A percentile compares a stretch with the other conserved stretches of the same genome.
These are phyloP conservation scores for Xestobium rufovillosum DNA, from an alignment of 2,888 invertebrate genomes.

Conservation along the genomic window DNA sequence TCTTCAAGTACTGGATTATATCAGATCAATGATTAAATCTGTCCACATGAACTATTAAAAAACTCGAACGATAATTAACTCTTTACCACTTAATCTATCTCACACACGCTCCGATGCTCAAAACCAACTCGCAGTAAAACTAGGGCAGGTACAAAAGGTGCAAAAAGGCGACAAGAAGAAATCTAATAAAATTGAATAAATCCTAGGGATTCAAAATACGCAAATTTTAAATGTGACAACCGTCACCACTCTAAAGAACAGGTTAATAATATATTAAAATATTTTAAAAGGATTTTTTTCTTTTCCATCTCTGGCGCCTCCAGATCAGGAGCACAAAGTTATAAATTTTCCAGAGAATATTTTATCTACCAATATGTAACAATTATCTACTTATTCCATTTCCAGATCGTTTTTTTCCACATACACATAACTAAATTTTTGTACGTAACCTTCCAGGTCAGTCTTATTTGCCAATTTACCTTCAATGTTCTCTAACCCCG, in stretches of 20 bases:
- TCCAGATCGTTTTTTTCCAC: conserved; percentile 9
- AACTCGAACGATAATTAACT: too few species aligned
- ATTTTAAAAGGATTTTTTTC: conserved; percentile 13
- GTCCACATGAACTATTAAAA: too few species aligned
- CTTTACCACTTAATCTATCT: too few species aligned
- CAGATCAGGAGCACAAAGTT: conserved; percentile 9
- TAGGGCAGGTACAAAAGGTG: too few species aligned
- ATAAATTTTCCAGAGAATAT: conserved; percentile 10
- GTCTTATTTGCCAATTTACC: not conserved
- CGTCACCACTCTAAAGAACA: conserved; percentile 12
- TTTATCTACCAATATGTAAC: conserved; percentile 8
- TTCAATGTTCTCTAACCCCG: not conserved
- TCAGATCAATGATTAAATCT: too few species aligned
- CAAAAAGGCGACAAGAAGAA: too few species aligned
- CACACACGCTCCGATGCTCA: too few species aligned
- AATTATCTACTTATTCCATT: conserved; percentile 10
- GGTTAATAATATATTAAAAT: conserved; percentile 10
- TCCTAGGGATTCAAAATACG: too few species aligned
- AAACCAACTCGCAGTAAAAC: too few species aligned
- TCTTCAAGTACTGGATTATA: too few species aligned
- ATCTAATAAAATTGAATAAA: too few species aligned
- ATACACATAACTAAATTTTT: conserved; percentile 8
- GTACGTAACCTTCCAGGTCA: conserved; percentile 4
- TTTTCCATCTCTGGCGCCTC: conserved; percentile 6
- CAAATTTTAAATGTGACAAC: conserved; percentile 12